A percentile compares a stretch with the other conserved stretches of the same genome.
phyloP scores from a whole-genome alignment of 2,113 vertebrate genomes.

The Bucco capensis region DNA sequence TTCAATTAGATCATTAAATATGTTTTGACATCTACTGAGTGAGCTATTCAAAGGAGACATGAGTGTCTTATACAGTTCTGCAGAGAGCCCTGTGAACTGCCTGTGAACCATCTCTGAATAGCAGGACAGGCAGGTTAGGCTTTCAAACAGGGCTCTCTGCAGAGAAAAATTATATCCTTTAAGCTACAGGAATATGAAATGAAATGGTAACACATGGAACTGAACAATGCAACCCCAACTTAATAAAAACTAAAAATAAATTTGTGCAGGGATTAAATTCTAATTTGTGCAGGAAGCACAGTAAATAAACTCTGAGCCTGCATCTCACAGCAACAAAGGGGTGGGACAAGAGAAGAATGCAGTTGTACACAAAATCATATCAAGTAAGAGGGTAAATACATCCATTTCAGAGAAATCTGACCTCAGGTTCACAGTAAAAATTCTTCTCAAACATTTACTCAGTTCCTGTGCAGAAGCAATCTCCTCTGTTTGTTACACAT shows the following conservation, averaged over 20 bases:
- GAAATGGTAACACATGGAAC: not conserved
- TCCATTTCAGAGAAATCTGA: slow-evolving; percentile 29
- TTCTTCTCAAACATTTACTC: slow-evolving; percentile 10
- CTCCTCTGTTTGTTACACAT: not conserved
- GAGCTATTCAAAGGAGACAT: not conserved
- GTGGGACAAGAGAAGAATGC: slow-evolving; percentile 44
- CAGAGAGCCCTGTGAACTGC: not conserved
- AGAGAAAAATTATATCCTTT: not conserved
- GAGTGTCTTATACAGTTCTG: not conserved
- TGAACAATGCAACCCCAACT: not conserved
- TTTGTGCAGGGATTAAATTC: not conserved
- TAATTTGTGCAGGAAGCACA: not conserved
- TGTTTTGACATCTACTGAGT: not conserved
- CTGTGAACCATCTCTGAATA: not conserved
- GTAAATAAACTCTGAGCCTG: not conserved
- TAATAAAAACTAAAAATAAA: not conserved
- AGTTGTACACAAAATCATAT: slow-evolving; percentile 31
- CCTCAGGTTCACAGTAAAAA: slow-evolving; percentile 34
- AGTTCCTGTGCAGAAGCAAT: not conserved
- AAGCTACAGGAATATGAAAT: not conserved
- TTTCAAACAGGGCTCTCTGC: not conserved
- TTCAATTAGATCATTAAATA: not conserved
- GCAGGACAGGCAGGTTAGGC: not conserved
- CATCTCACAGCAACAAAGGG: slow-evolving; percentile 23
- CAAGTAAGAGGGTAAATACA: slow-evolving; percentile 6